Evolutionary conservation across 2,888 invertebrate genomes (phyloP).

Genomic region (Conops quadrifasciatus): DNA sequence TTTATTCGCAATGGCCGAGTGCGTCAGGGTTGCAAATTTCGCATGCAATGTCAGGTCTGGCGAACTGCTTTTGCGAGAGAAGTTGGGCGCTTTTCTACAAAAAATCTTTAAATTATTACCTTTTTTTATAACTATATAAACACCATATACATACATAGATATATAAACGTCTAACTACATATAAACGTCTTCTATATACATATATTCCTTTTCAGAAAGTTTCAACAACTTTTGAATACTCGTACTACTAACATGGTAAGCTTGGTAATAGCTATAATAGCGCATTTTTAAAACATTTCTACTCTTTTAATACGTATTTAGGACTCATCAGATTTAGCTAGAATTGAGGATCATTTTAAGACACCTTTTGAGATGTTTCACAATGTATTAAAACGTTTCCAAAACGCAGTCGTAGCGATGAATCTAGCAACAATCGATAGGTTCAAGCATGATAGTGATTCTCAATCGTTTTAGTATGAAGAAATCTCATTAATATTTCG

Average conservation of each 20-base stretch:
- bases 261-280: not conserved
- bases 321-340: conserved; percentile 45
- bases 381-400: conserved; percentile 44
- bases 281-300: not conserved
- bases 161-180: no score
- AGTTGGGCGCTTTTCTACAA: no score
- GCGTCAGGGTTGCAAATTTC: no score
- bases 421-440: conserved; percentile 59
- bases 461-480: not conserved
- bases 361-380: conserved; percentile 54
- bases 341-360: conserved; percentile 48
- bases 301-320: conserved; percentile 26
- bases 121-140: no score
- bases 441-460: conserved; percentile 37
- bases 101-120: no score
- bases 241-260: conserved; percentile 3
- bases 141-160: no score
- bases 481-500: not conserved
- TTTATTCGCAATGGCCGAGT: no score
- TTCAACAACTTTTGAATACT: no score
- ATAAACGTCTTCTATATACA: no score
- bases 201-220: no score
- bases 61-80: no score
- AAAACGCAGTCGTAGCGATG: conserved; percentile 47
- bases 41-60: no score